phyloP scores from a whole-genome alignment of 2,113 vertebrate species.

The Columbina picui region DNA sequence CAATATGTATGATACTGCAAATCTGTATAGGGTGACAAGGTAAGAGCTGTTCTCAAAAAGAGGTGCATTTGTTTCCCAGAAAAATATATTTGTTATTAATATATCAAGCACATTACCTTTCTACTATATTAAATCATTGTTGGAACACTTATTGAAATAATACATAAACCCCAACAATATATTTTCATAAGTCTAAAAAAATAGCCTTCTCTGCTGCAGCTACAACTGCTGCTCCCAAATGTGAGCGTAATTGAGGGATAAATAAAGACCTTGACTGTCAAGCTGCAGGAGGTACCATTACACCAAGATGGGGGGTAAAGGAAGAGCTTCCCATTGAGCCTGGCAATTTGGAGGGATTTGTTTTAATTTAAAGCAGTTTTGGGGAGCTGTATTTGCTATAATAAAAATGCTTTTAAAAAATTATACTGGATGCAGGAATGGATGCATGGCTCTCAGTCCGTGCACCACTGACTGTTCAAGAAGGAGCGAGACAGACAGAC shows the following conservation, averaged over 20 bases:
- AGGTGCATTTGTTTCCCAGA: not conserved
- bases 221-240: not conserved
- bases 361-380: not conserved
- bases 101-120: not conserved
- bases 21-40: not conserved
- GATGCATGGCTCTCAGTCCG: not conserved
- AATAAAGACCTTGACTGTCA: not conserved
- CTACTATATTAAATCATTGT: not conserved
- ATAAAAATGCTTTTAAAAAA: not conserved
- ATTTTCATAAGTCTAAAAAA: not conserved
- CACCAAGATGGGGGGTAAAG: not conserved
- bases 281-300: not conserved
- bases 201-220: slow-evolving; percentile 41
- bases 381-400: not conserved
- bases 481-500: not conserved
- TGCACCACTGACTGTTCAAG: fast-evolving
- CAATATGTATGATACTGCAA: not conserved
- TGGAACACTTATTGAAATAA: not conserved
- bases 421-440: not conserved
- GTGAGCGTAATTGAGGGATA: not conserved
- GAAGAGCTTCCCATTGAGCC: not conserved
- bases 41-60: not conserved
- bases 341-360: not conserved
- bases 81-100: not conserved
- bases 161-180: not conserved